Base-by-base conservation (phyloP, 1,140 invertebrate species). In the Vollenhovia emeryi region DNA sequence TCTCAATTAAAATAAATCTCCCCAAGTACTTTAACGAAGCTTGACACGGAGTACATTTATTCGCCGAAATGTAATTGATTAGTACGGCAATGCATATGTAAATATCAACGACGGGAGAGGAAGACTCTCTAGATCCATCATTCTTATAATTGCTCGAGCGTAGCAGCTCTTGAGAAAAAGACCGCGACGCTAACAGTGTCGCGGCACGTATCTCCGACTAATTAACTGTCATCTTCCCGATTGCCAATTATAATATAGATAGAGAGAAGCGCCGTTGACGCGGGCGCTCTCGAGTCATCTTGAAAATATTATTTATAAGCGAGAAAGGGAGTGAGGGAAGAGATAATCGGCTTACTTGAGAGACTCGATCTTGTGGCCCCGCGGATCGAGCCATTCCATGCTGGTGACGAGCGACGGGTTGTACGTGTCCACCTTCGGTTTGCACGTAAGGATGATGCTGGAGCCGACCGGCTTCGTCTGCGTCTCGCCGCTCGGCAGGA, bases 301-400 rank as follows among this genome's bases (percentile, higher is more conserved):
- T 50, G 24, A 33, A 71, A 80, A 57, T 55, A 33, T 43, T 36
- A 55, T 69, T 80, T 69, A 27, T 43, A 71, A 21, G 18, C 21
- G 3, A 55, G n/a, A 82, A 24, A 24, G 11, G 6, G 13, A 62
- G n/a, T 6, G 57, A 9, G 36, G 27, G 27, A 18, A 1, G 40
- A 8, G 40, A 11, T 45, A 79, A 78, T 83, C 9, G 48, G 94
- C 95, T 96, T 94, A 97, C 96, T 94, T 95, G 90, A 95, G 95
- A 55, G 95, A 95, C 74, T 96, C 96, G 89, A 98, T 97, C 33
- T 95, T 95, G 52, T 95, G 95, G 87, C 96, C 96, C 33, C 95
- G 94, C 33, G 96, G 96, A 91, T 97, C 97, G 62, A 96, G 95
- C 97, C 97, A 98, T 91, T 97, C 95, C 40, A 97, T 95, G 86